These are phyloP conservation scores for Melanotaenia duboulayi DNA, from an alignment of 2,113 vertebrate genomes.

Conservation along the genomic window DNA sequence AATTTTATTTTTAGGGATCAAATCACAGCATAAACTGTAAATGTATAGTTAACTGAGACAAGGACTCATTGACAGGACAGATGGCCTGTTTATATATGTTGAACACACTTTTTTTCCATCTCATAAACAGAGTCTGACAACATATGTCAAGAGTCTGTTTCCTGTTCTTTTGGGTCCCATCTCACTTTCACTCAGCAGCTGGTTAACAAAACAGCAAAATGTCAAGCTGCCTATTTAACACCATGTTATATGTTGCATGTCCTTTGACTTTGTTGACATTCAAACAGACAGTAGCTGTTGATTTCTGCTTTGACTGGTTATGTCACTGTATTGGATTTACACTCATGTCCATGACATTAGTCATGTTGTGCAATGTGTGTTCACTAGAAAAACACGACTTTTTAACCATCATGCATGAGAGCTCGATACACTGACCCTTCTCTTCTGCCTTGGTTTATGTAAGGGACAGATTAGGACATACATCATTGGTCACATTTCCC, in stretches of 20 bases:
- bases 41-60: conserved; percentile 4
- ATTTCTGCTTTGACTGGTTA: conserved; percentile 5
- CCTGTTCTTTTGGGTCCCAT: neutral
- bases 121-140: neutral
- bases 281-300: neutral
- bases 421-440: neutral
- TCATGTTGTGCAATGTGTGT: conserved; percentile 10
- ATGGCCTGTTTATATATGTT: neutral
- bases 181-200: conserved; percentile 7
- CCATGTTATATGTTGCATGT: neutral
- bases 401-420: neutral
- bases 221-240: neutral
- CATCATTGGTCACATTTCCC: neutral
- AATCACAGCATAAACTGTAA: neutral
- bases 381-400: neutral
- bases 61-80: neutral
- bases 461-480: neutral
- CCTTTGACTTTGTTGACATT: conserved; percentile 8
- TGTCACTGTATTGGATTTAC: conserved; percentile 11
- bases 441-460: neutral
- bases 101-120: conserved; percentile 5
- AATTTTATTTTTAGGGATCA: conserved; percentile 31
- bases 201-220: neutral
- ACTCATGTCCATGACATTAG: conserved; percentile 15
- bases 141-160: neutral